Percentiles rank a stretch among this genome's conserved stretches.
These are phyloP conservation scores for Antigone vipio DNA, from an alignment of 2,113 vertebrate species.

Conservation along the genomic window DNA sequence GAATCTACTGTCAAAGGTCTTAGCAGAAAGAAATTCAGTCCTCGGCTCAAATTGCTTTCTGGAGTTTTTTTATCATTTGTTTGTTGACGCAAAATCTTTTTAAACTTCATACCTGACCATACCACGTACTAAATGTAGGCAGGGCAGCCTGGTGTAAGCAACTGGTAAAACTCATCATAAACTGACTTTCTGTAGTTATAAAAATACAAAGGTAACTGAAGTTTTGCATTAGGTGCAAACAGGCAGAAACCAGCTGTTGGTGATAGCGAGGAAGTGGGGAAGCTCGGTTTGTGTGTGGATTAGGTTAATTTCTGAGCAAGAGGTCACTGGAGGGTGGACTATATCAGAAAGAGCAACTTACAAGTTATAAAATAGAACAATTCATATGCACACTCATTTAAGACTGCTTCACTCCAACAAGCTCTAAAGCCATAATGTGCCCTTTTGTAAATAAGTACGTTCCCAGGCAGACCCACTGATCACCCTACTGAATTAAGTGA, in stretches of 20 bases:
- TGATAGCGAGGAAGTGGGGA: not conserved
- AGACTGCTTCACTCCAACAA: not conserved
- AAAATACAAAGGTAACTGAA: not conserved
- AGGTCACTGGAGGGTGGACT: not conserved
- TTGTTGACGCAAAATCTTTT: not conserved
- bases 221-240: not conserved
- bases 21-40: slow-evolving; percentile 55
- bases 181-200: not conserved
- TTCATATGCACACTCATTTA: not conserved
- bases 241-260: not conserved
- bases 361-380: slow-evolving; percentile 4
- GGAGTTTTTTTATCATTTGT: not conserved
- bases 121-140: not conserved
- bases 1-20: slow-evolving; percentile 32
- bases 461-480: slow-evolving; percentile 43
- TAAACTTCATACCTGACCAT: not conserved
- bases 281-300: not conserved
- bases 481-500: slow-evolving; percentile 36
- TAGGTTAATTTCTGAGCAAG: slow-evolving; percentile 1
- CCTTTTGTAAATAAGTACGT: not conserved
- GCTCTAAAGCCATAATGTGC: not conserved
- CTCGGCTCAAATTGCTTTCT: not conserved
- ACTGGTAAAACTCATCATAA: not conserved
- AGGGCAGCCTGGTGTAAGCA: not conserved
- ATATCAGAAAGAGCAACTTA: not conserved